Percentiles rank a stretch among this genome's conserved stretches.
phyloP scores from a whole-genome alignment of 1,140 invertebrate species.

The Tribolium castaneum region DNA sequence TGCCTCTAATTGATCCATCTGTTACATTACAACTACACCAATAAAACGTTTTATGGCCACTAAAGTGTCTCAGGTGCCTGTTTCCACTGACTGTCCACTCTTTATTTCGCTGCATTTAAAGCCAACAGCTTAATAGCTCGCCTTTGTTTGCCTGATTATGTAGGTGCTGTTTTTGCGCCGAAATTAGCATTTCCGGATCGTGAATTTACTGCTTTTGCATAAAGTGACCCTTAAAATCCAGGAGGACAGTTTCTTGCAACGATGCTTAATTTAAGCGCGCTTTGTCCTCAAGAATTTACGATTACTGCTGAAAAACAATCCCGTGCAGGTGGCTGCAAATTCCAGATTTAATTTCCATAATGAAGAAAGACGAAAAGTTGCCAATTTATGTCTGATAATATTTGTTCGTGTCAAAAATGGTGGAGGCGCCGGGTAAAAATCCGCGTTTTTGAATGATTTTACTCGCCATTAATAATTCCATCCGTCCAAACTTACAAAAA shows the following conservation, averaged over 20 bases:
- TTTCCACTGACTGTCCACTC: slow-evolving; percentile 6
- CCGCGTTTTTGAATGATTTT: neutral
- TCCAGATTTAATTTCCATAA: neutral
- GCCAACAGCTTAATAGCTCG: neutral
- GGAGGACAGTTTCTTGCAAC: neutral
- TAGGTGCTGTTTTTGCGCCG: neutral
- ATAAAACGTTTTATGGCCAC: slow-evolving; percentile 17
- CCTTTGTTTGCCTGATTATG: slow-evolving; percentile 19
- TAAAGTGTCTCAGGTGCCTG: slow-evolving; percentile 19
- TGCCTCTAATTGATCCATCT: slow-evolving; percentile 3
- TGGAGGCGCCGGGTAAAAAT: neutral
- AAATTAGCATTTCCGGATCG: slow-evolving; percentile 19
- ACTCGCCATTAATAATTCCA: slow-evolving; percentile 5
- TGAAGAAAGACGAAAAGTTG: too few species aligned
- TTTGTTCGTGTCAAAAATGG: neutral
- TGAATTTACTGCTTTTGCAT: slow-evolving; percentile 16
- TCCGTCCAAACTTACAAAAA: neutral
- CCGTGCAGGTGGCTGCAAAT: neutral
- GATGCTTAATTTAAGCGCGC: neutral
- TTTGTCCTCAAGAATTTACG: slow-evolving; percentile 8
- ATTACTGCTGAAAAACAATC: neutral
- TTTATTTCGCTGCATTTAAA: slow-evolving; percentile 19
- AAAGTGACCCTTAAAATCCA: slow-evolving; percentile 29
- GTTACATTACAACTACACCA: neutral
- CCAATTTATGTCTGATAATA: neutral